Evolutionary conservation across 2,113 vertebrate species (phyloP), one percentile per base, ranked within the genome.

Genomic region (Planiliza haematocheilus): DNA sequence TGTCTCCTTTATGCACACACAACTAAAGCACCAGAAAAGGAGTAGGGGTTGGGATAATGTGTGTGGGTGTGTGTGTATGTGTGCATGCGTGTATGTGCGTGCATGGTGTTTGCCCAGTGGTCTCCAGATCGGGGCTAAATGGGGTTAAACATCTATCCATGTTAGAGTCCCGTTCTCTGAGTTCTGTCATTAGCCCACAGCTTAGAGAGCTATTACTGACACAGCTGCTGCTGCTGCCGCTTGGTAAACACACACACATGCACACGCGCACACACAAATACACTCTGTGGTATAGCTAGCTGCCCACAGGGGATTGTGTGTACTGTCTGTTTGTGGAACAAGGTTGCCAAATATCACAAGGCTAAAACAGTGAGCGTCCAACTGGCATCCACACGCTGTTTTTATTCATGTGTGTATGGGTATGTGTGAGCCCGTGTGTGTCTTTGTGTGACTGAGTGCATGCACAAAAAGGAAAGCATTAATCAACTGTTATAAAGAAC

Each of bases 121-220:
- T 90, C 88, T 87, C 71, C 87, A 90, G 91, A 91, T 90, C 85
- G 67, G 77, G 89, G 88, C 89, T 92, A 92, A 92, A 91, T 67
- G 78, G 89, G 91, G 89, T 92, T 91, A 92, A 92, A 92, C 86
- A 88, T 90, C 89, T 90, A 90, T 90, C 86, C 86, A 91, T 92
- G 89, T 91, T 91, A 89, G 91, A 90, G 85, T 85, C 86, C 87
- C 70, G 73, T 89, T 88, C 81, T 88, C 74, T 73, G 86, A 90
- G 85, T 90, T 91, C 84, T 86, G 89, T 90, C 88, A 91, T 91
- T 92, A 91, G 87, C 81, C 85, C 51, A 70, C 83, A 92, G 89
- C 91, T 92, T 92, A 92, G 84, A 90, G 86, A 75, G 86, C 88
- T 90, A 92, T 91, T 91, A 89, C 89, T 87, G 87, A 89, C 89